Evolutionary conservation across 2,113 vertebrate genomes (phyloP), one percentile per base, ranked within the genome.

Genomic region (Mesitornis unicolor): DNA sequence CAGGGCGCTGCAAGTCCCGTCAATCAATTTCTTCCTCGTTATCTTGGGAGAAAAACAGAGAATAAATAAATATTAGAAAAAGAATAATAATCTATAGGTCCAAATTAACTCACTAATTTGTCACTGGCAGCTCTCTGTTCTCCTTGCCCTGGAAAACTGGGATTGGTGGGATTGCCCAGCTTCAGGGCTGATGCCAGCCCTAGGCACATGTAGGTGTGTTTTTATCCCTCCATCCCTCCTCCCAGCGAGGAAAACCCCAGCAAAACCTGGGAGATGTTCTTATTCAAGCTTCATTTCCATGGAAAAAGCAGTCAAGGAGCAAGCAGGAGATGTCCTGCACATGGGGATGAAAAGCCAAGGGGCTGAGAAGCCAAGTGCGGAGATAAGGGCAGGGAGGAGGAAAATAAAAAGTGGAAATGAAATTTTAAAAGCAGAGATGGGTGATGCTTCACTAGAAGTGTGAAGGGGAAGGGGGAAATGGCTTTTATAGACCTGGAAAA

Each of bases 21-120:
- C 95, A 97, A 86, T 95, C 95, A 6, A 97, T 95, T 61, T 97
- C 97, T 88, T 96, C 93, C 35, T 96, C 96, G 0, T 43, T 71
- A 21, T 86, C 97, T 97, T 56, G 15, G 25, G 13, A 33, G 7
- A 3, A 42, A n/a, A 59, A 10, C 24, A 33, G 25, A 57, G 2
- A 42, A 40, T 29, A 26, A 68, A 51, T 45, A 17, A 68, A 77
- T 43, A 59, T 7, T 8, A 6, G 16, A 60, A 70, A 54, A 33
- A 63, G 5, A 67, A 26, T 10, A 76, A 38, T 24, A 54, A 81
- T 20, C 17, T 33, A 28, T 45, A 51, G 45, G 56, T 48, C 48
- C 9, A 31, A 43, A 50, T 40, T n/a, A n/a, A n/a, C n/a, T n/a
- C n/a, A n/a, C 42, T 57, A 13, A 70, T 53, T 47, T 5, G 8